Evolutionary conservation across 37 sponge, comb jelly and placozoan species (phyloP), one percentile per base, ranked within the genome.

Genomic region (Geodia barretti): DNA sequence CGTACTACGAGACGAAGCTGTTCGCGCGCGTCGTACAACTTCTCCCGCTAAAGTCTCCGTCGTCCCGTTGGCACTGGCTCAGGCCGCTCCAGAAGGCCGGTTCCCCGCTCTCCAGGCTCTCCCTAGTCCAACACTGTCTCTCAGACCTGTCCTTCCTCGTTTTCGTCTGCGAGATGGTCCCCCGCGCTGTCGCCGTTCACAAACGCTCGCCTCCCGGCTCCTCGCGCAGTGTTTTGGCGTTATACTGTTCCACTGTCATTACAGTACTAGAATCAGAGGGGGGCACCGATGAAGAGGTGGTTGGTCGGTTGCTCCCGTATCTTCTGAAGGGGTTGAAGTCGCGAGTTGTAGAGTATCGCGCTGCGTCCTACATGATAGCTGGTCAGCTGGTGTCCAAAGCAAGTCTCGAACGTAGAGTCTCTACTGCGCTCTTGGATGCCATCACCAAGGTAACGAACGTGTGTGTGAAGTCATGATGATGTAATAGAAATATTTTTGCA

Each of bases 51-150:
- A 78, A 87, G 29, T 74, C 66, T 60, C 72, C 74, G 60, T 33
- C 86, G 25, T 85, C 92, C 19, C 72, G n/a, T 0, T 97, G 97
- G 97, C 85, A 91, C 72, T 97, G 97, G 97, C 80, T 97, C 9
- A 39, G 77, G 4, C 87, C 92, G 9, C 25, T 79, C 29, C 91
- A 91, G 73, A 85, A 86, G 32, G 66, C 83, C 1, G 92, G 83
- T 40, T 77, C 83, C 24, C 94, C 97, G 0, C 89, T 96, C 19
- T 79, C 97, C 14, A 75, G 77, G 25, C 84, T 82, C 60, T 75
- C 95, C 0, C 72, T 97, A 20, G 65, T 84, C 21, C 89, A 86
- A 65, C 97, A 92, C 78, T 94, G 95, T 36, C 17, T 88, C 4
- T 73, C 92, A 2, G 82, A 72, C 23, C 90, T 64, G 2, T 60